Evolutionary conservation across 1,140 invertebrate genomes (phyloP), one percentile per base, ranked within the genome.

Genomic region (Xylocopa sonorina): DNA sequence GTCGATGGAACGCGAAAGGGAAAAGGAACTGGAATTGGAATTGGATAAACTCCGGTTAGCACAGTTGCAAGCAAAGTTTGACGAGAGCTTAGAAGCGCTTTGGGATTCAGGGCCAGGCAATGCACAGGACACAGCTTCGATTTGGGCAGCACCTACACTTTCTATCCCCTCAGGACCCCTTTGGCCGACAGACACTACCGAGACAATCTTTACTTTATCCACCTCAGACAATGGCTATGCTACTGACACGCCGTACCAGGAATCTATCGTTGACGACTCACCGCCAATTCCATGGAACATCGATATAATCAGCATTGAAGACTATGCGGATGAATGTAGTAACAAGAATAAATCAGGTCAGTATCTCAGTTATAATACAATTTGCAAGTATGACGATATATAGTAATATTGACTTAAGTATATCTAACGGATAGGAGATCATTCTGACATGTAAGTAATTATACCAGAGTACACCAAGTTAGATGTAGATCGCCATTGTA

Each of bases 51-150:
- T 94, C 73, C 91, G 94, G 72, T 94, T 95, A 80, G 95, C 94
- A 9, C 94, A 95, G 82, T 93, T 95, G 74, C 93, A 95, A 85
- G 95, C 95, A 12, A 95, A 95, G 87, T 95, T 95, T 88, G 94
- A 95, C 88, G 92, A 94, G 55, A 95, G 93, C 86, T 92, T 95
- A n/a, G 94, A 95, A 87, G 94, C 95, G 38, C 88, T 95, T 50
- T 95, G 95, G 95, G 91, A 92, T 62, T 89, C 88, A 64, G 91
- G 91, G 66, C 87, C 90, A 16, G 90, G 91, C 34, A 92, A 91
- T 81, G 88, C 88, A 32, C 90, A 90, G 32, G 90, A 89, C 53
- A 84, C 82, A 29, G 88, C 92, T 83, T 92, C 92, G 51, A 93
- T 93, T 66, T 93, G 92, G 92, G 91, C 91, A 79, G 92, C 92